phyloP scores from a whole-genome alignment of 92 coral and sea anemone genomes.

The Actinostola sp. region DNA sequence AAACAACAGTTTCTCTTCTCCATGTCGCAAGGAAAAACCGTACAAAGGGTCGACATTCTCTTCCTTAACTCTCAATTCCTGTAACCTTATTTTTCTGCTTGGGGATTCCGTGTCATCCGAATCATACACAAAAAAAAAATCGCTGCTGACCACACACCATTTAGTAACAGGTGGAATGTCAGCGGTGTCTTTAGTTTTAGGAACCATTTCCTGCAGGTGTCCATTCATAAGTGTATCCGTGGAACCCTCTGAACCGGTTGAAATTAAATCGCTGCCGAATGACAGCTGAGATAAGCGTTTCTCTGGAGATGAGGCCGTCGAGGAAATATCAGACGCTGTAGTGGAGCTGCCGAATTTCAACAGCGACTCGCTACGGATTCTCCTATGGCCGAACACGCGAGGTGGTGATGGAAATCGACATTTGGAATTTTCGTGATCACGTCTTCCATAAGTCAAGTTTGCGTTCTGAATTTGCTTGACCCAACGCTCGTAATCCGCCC shows the following conservation, averaged over 20 bases:
- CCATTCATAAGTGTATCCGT: constrained; percentile 81
- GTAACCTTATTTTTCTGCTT: constrained; percentile 60
- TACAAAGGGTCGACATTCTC: constrained; percentile 54
- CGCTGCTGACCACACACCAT: constrained; percentile 91
- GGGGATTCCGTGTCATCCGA: constrained; percentile 70
- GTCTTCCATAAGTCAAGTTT: constrained; percentile 30
- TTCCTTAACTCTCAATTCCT: constrained; percentile 56
- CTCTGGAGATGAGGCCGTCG: constrained; percentile 36
- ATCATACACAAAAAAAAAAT: constrained; percentile 70
- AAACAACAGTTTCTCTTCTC: constrained; percentile 33
- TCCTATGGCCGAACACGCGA: constrained; percentile 58
- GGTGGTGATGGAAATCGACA: constrained; percentile 76
- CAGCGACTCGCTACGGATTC: constrained; percentile 73
- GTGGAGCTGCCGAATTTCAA: constrained; percentile 28
- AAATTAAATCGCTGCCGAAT: constrained; percentile 26
- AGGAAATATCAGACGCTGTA: constrained; percentile 23
- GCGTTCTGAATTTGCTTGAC: constrained; percentile 63
- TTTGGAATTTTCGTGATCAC: constrained; percentile 26
- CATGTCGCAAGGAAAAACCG: constrained; percentile 65
- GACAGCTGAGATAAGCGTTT: constrained; percentile 24
- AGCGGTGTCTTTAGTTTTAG: constrained; percentile 17
- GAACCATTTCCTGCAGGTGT: constrained; percentile 69
- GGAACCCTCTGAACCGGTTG: constrained; percentile 49
- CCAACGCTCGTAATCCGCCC: constrained; percentile 77
- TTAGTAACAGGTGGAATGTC: constrained; percentile 53